Evolutionary conservation across 1,140 invertebrate species (phyloP).

Genomic region (Panulirus ornatus): DNA sequence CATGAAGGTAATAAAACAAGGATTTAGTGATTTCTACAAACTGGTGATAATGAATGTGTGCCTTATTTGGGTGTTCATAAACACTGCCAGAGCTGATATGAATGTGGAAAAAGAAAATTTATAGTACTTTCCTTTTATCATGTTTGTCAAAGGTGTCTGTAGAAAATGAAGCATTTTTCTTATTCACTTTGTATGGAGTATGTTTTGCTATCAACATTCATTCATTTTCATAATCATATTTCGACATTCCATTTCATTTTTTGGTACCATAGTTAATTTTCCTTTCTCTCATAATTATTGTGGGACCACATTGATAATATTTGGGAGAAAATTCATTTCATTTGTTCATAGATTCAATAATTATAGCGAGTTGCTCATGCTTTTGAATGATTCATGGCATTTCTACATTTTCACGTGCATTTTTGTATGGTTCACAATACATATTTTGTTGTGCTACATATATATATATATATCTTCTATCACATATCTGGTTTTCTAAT

Average conservation of each 20-base stretch:
- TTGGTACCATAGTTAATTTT: background rate
- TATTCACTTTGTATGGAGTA: background rate
- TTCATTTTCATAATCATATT: background rate
- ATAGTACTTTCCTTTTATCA: background rate
- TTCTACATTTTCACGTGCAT: background rate
- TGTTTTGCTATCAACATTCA: background rate
- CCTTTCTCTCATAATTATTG: background rate
- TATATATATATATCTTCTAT: background rate
- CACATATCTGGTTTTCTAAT: background rate
- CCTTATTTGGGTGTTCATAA: background rate
- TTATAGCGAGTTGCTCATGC: background rate
- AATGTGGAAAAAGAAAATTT: background rate
- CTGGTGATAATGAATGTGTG: background rate
- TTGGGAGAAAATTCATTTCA: background rate
- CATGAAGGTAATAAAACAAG: background rate
- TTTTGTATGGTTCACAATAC: background rate
- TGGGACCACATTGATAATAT: background rate
- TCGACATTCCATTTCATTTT: background rate
- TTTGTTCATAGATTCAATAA: background rate
- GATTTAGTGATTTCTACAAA: background rate
- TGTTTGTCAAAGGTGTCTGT: background rate
- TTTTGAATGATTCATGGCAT: background rate
- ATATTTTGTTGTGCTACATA: background rate
- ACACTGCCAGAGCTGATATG: background rate
- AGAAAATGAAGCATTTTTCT: background rate